Percentiles rank a stretch among this genome's conserved stretches.
These are phyloP conservation scores for Schizopygopsis malacanthus DNA, from an alignment of 2,797 vertebrate species.

Conservation along the genomic window DNA sequence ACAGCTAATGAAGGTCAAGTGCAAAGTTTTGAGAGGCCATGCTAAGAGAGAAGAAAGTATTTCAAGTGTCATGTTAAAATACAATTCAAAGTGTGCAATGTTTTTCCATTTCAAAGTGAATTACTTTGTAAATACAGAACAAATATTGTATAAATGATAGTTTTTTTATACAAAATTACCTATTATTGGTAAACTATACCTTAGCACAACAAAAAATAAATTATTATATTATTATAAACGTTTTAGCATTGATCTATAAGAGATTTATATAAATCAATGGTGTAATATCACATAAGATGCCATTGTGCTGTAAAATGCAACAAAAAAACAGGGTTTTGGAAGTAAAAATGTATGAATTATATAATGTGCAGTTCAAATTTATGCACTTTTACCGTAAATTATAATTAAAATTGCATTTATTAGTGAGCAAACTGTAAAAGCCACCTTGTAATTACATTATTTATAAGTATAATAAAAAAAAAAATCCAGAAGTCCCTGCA, in stretches of 20 bases:
- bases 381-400: neutral
- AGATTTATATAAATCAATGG: neutral
- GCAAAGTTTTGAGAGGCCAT: constrained; percentile 10
- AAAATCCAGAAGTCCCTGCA: neutral
- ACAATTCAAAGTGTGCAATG: neutral
- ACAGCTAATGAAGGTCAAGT: constrained; percentile 21
- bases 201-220: neutral
- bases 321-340: neutral
- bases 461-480: neutral
- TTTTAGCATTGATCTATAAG: neutral
- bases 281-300: neutral
- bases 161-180: neutral
- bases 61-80: neutral
- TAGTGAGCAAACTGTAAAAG: neutral
- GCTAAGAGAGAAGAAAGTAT: neutral
- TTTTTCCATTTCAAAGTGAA: neutral
- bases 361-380: neutral
- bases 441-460: neutral
- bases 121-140: neutral
- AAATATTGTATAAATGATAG: neutral
- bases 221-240: neutral
- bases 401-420: neutral
- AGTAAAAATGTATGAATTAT: neutral
- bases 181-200: neutral
- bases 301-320: neutral